Evolutionary conservation across 2,888 invertebrate genomes (phyloP), one percentile per base, ranked within the genome.

Genomic region (Hydroisotoma schaefferi): DNA sequence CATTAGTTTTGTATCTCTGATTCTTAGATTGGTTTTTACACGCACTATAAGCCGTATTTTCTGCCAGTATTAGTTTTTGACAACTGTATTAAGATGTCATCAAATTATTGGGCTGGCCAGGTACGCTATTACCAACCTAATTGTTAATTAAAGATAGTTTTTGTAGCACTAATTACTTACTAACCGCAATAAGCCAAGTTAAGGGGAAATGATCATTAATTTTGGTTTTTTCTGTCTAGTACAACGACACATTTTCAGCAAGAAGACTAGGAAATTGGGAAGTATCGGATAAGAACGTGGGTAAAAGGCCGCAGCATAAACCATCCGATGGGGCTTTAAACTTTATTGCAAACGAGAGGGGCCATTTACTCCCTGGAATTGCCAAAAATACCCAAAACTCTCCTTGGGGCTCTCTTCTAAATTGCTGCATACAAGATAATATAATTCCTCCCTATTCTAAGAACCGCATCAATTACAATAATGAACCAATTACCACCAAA

Each of bases 181-280:
- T 33, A 33, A 15, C 33, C 8, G 6, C 8, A 33, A 33, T 33
- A 10, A 33, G 33, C 15, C 33, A 33, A 10, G 33, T 6, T 33
- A 6, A 20, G 6, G 8, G n/a, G n/a, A 8, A 44, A 44, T 44
- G 18, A 44, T 8, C n/a, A 44, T 44, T 12, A 6, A 47, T 20
- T 43, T 44, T 22, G 15, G 25, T 46, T 22, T 55, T 8, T 38
- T 12, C 4, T 43, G 43, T 47, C 6, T 53, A 69, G 65, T 71
- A 55, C 55, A 68, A 69, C 29, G 69, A 68, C 28, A 49, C 69
- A 5, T 71, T 63, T 51, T 47, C 29, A 18, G 63, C 71, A 4
- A 63, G 55, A 44, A 28, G 61, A 38, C 55, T 71, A 1, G 48
- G 65, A 28, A 71, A 71, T 29, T 71, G 71, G 71, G 63, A 61